These are phyloP conservation scores for Myotis lucifugus DNA, from an alignment of 2,113 vertebrate species.

Conservation along the genomic window DNA sequence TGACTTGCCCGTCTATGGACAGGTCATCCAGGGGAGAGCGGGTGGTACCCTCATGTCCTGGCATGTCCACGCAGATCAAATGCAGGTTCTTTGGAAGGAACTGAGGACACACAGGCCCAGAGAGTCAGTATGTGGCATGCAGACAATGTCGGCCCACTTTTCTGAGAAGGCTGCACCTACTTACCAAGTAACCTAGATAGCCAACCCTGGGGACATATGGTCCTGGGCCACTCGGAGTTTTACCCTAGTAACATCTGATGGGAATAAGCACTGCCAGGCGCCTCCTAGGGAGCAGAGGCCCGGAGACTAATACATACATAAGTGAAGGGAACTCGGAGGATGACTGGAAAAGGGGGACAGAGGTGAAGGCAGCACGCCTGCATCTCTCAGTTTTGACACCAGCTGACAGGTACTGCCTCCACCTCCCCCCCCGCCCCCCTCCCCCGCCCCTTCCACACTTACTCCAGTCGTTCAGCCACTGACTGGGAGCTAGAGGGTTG, in stretches of 20 bases:
- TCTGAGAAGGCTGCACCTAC: not conserved
- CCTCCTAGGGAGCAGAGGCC: not conserved
- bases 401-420: not conserved
- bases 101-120: slow-evolving; percentile 80
- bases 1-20: slow-evolving; percentile 92
- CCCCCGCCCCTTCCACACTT: not conserved
- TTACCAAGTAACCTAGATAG: not conserved
- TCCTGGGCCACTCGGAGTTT: not conserved
- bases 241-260: not conserved
- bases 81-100: slow-evolving; percentile 91
- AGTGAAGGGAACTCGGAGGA: not conserved
- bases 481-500: not conserved
- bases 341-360: not conserved
- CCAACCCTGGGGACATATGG: not conserved
- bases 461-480: not conserved
- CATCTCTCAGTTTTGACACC: not conserved
- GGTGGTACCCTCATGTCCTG: slow-evolving; percentile 94
- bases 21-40: slow-evolving; percentile 91
- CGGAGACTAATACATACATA: not conserved
- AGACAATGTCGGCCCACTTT: not conserved
- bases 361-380: not conserved
- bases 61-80: slow-evolving; percentile 96
- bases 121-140: not conserved
- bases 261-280: not conserved
- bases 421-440: not conserved